phyloP scores from a whole-genome alignment of 1,140 invertebrate species.

The Drosophila biarmipes region DNA sequence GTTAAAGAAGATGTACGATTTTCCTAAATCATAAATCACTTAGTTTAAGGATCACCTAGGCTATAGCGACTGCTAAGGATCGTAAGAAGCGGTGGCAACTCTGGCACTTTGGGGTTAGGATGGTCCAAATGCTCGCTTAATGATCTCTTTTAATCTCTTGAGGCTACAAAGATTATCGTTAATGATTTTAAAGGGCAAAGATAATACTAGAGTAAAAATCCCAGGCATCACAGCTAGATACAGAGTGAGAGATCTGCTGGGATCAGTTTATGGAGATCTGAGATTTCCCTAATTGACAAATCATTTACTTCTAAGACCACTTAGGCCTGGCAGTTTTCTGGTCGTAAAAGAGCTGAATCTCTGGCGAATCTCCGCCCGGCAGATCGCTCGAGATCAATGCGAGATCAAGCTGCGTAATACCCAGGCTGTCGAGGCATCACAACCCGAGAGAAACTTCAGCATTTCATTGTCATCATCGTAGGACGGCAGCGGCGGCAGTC shows the following conservation, averaged over 20 bases:
- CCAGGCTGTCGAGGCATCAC: conserved; percentile 4
- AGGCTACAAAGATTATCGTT: no score
- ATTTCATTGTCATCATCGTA: conserved; percentile 62
- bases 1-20: not conserved
- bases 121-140: no score
- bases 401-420: conserved; percentile 4
- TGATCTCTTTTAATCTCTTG: no score
- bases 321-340: not conserved
- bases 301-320: not conserved
- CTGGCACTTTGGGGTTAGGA: no score
- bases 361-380: conserved; percentile 3
- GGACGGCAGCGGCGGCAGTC: conserved; percentile 15
- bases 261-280: not conserved
- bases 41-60: not conserved
- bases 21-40: not conserved
- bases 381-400: conserved; percentile 5
- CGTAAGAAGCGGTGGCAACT: no score
- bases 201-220: no score
- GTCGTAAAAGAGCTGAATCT: conserved; percentile 1
- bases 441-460: conserved; percentile 66
- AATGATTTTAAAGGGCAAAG: no score
- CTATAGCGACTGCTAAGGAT: no score
- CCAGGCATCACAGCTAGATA: no score
- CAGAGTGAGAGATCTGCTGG: no score
- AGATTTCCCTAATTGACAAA: not conserved